A percentile compares a stretch with the other conserved stretches of the same genome.
phyloP scores from a whole-genome alignment of 2,113 vertebrate species.

The Podarcis muralis region DNA sequence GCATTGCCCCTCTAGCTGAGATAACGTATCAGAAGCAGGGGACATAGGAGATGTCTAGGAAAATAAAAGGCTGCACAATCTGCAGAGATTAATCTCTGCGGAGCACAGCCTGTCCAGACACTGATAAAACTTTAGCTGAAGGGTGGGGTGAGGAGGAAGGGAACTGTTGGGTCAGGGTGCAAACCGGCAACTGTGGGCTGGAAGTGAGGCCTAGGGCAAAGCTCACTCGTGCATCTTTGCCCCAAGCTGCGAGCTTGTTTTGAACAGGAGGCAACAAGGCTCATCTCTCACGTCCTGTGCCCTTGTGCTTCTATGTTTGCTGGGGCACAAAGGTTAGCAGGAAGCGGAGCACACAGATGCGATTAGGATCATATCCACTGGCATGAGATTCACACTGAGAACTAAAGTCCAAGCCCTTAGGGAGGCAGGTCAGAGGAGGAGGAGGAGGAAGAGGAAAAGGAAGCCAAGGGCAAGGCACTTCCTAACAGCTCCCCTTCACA shows the following conservation, averaged over 20 bases:
- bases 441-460: background rate
- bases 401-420: background rate
- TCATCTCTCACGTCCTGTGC: background rate
- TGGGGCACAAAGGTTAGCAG: background rate
- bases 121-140: background rate
- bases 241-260: background rate
- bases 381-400: background rate
- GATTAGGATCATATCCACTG: background rate
- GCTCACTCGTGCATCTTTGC: no score
- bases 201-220: background rate
- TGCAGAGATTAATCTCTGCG: background rate
- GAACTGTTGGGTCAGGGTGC: background rate
- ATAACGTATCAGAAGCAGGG: no score
- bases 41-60: background rate
- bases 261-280: background rate
- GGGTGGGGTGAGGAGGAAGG: background rate
- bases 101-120: background rate
- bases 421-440: background rate
- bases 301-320: background rate
- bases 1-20: background rate
- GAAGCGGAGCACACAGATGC: no score
- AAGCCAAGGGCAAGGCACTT: background rate
- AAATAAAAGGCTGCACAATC: background rate
- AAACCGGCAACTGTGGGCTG: background rate
- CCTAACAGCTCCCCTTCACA: background rate